phyloP scores from a whole-genome alignment of 2,113 vertebrate species.

The Condylura cristata region DNA sequence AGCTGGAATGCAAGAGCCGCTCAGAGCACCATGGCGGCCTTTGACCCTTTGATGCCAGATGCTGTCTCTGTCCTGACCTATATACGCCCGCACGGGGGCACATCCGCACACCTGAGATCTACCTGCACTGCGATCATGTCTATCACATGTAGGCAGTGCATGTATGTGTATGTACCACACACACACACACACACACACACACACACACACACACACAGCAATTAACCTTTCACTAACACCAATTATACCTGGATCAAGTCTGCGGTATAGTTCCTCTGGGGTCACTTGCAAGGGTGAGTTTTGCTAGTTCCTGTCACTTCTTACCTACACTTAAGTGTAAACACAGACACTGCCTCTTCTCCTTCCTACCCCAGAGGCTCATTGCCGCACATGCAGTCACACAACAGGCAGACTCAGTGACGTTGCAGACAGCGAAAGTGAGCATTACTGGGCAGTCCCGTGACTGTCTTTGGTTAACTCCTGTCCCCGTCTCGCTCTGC shows the following conservation, averaged over 20 bases:
- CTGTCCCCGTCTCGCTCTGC: background rate
- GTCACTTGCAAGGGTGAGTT: background rate
- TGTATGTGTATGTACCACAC: too few species aligned
- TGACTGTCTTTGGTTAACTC: background rate
- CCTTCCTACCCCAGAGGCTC: background rate
- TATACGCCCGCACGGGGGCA: background rate
- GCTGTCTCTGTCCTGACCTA: background rate
- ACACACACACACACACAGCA: rapidly evolving
- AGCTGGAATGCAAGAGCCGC: background rate
- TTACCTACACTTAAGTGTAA: background rate
- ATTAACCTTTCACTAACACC: background rate
- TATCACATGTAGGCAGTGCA: too few species aligned
- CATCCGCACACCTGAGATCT: background rate
- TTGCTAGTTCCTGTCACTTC: background rate
- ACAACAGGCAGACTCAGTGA: background rate
- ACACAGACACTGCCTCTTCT: background rate
- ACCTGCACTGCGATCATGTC: too few species aligned
- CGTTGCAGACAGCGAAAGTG: background rate
- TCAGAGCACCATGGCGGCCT: background rate
- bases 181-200: rapidly evolving
- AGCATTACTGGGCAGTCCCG: background rate
- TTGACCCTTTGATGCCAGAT: background rate
- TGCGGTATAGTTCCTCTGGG: background rate
- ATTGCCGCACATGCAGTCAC: background rate
- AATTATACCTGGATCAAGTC: background rate